Percentiles rank a stretch among this genome's conserved stretches.
Conservation (phyloP, 2,888 invertebrate species). For the Bursaphelenchus okinawaensis region DNA sequence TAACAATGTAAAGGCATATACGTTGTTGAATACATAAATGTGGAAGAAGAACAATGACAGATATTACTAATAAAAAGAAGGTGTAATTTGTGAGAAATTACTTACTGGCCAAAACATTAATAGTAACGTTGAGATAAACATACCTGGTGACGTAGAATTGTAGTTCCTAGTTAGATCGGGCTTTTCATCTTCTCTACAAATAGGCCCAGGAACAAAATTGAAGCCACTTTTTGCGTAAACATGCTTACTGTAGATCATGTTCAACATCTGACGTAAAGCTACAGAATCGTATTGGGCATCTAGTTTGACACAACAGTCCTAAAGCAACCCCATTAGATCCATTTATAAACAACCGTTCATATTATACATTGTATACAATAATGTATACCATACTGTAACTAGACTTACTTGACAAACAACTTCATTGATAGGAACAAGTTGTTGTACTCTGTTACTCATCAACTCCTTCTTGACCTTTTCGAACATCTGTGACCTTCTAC, state of each 20-base stretch:
- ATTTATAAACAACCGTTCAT: too few species aligned
- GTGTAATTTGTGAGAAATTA: too few species aligned
- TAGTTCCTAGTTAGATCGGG: slow-evolving; percentile 15
- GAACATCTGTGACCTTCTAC: not conserved
- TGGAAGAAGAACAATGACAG: too few species aligned
- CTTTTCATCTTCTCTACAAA: slow-evolving; percentile 31
- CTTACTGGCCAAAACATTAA: too few species aligned
- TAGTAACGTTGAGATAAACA: not conserved
- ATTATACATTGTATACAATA: too few species aligned
- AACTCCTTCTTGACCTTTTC: not conserved
- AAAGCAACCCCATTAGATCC: too few species aligned
- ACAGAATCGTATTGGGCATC: slow-evolving; percentile 34
- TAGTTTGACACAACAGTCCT: slow-evolving; percentile 36
- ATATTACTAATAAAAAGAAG: too few species aligned
- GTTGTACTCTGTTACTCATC: not conserved
- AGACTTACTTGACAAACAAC: slow-evolving; percentile 26
- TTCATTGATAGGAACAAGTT: slow-evolving; percentile 25
- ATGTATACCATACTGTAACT: too few species aligned
- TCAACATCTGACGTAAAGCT: slow-evolving; percentile 30
- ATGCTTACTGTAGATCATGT: slow-evolving; percentile 33
- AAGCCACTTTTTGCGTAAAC: slow-evolving; percentile 32
- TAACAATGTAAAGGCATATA: not conserved
- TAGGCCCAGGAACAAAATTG: slow-evolving; percentile 39
- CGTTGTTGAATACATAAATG: too few species aligned
- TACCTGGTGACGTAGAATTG: slow-evolving; percentile 10